Conservation (phyloP, 2,113 vertebrate genomes). For the Myotis brandtii region DNA sequence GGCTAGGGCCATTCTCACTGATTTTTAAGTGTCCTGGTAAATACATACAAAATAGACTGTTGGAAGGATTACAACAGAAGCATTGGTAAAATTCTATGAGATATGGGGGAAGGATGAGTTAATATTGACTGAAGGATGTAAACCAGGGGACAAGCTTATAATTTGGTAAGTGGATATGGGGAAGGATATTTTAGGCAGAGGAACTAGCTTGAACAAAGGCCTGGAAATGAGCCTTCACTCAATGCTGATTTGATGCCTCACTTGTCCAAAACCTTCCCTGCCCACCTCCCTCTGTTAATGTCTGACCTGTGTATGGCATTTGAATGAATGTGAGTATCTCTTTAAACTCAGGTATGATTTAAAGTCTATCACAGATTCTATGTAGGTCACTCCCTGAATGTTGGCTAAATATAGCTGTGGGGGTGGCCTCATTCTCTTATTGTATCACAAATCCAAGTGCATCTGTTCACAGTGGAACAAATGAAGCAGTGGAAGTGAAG, state of each 20-base stretch:
- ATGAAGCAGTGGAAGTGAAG: background rate
- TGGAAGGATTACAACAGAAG: conserved; percentile 23
- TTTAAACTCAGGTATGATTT: conserved; percentile 68
- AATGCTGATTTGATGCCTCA: background rate
- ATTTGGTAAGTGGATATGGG: background rate
- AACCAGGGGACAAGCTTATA: background rate
- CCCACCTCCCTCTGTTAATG: background rate
- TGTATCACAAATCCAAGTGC: conserved; percentile 45
- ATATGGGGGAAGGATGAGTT: background rate
- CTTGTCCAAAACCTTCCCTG: background rate
- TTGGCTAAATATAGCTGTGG: conserved; percentile 70
- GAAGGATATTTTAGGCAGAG: background rate
- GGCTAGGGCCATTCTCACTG: background rate
- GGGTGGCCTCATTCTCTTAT: conserved; percentile 62
- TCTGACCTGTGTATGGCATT: background rate
- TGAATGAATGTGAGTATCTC: background rate
- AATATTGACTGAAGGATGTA: conserved; percentile 18
- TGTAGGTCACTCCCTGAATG: conserved; percentile 72
- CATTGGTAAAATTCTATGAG: background rate
- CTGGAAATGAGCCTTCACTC: background rate
- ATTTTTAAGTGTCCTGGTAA: conserved; percentile 40
- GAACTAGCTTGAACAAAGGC: background rate
- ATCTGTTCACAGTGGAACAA: conserved; percentile 46
- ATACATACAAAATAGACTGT: background rate
- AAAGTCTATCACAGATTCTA: conserved; percentile 65